Evolutionary conservation across 1,140 invertebrate genomes (phyloP).

Genomic region (Drosophila quadrilineata): DNA sequence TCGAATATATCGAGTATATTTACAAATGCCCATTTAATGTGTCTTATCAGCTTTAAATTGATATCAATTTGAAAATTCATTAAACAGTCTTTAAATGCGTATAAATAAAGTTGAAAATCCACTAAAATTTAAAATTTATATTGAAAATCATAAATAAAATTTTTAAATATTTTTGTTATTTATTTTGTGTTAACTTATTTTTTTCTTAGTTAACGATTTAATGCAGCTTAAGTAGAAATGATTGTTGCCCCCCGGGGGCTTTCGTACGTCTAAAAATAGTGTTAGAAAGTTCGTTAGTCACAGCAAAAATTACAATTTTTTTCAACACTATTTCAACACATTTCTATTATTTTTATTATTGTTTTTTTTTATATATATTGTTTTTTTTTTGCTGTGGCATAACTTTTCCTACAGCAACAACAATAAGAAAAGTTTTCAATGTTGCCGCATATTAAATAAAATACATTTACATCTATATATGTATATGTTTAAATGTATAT

Average conservation of each 20-base stretch:
- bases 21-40: slow-evolving; percentile 50
- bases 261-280: slow-evolving; percentile 48
- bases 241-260: slow-evolving; percentile 32
- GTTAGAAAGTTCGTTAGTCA: slow-evolving; percentile 65
- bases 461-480: slow-evolving; percentile 13
- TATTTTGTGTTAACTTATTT: too few species aligned
- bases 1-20: too few species aligned
- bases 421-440: slow-evolving; percentile 63
- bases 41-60: slow-evolving; percentile 30
- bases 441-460: slow-evolving; percentile 72
- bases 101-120: too few species aligned
- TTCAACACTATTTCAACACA: slow-evolving; percentile 17
- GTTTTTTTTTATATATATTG: slow-evolving; percentile 23
- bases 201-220: too few species aligned
- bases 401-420: slow-evolving; percentile 50
- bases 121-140: too few species aligned
- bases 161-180: background rate
- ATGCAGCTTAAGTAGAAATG: slow-evolving; percentile 9
- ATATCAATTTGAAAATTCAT: too few species aligned
- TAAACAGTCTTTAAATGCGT: too few species aligned
- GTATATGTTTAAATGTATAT: background rate
- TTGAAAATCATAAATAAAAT: too few species aligned
- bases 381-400: slow-evolving; percentile 32
- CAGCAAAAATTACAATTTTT: slow-evolving; percentile 74
- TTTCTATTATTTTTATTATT: slow-evolving; percentile 19